A percentile compares a stretch with the other conserved stretches of the same genome.
Conservation (phyloP, 2,888 invertebrate genomes). For the Pyrocoelia pectoralis region DNA sequence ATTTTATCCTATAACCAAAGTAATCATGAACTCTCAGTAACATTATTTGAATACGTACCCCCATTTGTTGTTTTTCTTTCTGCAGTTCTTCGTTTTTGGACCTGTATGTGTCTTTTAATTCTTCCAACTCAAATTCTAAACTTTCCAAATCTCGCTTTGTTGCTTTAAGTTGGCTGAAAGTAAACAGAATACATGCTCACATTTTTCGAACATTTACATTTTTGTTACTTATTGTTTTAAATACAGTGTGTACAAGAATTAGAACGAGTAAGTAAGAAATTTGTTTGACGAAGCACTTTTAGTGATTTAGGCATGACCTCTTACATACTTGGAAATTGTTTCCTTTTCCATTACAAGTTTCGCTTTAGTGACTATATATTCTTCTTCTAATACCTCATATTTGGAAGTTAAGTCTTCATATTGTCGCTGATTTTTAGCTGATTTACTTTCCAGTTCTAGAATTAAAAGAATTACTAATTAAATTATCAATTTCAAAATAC, state of each 20-base stretch:
- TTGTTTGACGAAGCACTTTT: too few relatives aligned
- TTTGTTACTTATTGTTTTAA: too few relatives aligned
- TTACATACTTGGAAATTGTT: constrained; percentile 71
- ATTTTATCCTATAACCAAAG: constrained; percentile 58
- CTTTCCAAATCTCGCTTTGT: constrained; percentile 70
- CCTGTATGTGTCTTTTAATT: constrained; percentile 70
- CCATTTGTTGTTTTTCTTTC: constrained; percentile 74
- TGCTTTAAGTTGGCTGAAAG: constrained; percentile 66
- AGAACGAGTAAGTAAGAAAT: too few relatives aligned
- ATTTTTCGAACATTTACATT: too few relatives aligned
- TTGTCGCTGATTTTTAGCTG: constrained; percentile 74
- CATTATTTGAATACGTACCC: constrained; percentile 60
- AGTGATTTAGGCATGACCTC: too few relatives aligned
- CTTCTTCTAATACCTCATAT: constrained; percentile 85
- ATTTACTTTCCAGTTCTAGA: constrained; percentile 72
- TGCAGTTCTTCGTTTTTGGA: constrained; percentile 74
- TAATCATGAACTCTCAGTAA: not conserved
- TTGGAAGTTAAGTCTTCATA: constrained; percentile 82
- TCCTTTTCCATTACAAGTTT: constrained; percentile 84
- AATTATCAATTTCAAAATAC: constrained; percentile 51
- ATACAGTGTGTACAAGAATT: too few relatives aligned
- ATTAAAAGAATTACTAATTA: constrained; percentile 40
- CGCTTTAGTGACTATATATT: constrained; percentile 84
- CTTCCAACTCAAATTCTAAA: constrained; percentile 70
- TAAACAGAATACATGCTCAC: not conserved